Base-by-base conservation (phyloP, 2,888 invertebrate species). In the Euproctis similis region DNA sequence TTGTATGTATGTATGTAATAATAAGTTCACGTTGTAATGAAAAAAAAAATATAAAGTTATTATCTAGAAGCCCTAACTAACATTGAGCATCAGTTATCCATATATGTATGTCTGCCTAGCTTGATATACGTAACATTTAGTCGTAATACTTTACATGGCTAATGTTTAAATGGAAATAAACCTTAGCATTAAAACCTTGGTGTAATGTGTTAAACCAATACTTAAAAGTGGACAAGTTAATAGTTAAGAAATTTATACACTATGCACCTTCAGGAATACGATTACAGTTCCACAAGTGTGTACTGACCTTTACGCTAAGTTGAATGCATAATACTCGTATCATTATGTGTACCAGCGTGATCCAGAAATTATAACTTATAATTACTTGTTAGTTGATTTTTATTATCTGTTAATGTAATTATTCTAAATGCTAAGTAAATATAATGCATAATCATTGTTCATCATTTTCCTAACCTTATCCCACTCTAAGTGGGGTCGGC, bases 361-460 rank as follows among this genome's bases (percentile, higher is more conserved):
- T n/a, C 14, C 12, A 28, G 20, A 11, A 36, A 36, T 46, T 39
- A 36, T 23, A 17, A 11, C 9, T 23, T 18, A 31, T 49, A 49
- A 42, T 42, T 31, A 40, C 32, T 33, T 34, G 37, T 32, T 32
- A 27, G 30, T 21, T 37, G 33, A 42, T 36, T 14, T 21, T 34
- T 45, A 50, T 39, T 39, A 39, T 28, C 28, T 44, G 29, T 42
- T 35, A 36, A 43, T 10, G 43, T 33, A 36, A 44, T 46, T 31
- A 40, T 26, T 19, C 19, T 7, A 24, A 4, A 28, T 29, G 25
- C 16, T 29, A 26, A 35, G n/a, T 32, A 34, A 30, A 31, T n/a
- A n/a, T n/a, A n/a, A n/a, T n/a, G n/a, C n/a, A n/a, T n/a, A n/a
- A n/a, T n/a, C n/a, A n/a, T n/a, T n/a, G n/a, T n/a, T n/a, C n/a